Base-by-base conservation (phyloP, 2,797 vertebrate species). In the Cryptoblepharus egeriae region DNA sequence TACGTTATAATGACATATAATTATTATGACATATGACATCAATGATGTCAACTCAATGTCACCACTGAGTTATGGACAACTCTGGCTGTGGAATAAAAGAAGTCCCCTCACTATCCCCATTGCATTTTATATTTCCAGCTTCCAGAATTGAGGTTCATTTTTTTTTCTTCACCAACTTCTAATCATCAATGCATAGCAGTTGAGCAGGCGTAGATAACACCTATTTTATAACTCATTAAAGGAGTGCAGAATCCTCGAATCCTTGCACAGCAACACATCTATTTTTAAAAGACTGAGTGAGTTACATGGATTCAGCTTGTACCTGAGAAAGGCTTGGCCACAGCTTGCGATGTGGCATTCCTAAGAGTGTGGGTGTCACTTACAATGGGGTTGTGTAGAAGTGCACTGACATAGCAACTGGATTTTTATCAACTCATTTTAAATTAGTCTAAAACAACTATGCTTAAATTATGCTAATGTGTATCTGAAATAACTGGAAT, bases 391-490 rank as follows among this genome's bases (percentile, higher is more conserved):
- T 52, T 76, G 52, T 57, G 30, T 13, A 49, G 30, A 82, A 52
- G 39, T 22, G 1, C 1, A 69, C 55, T 76, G 20, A 32, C 55
- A 77, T 63, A 28, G 49, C 49, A 77, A 71, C 57, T 57, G 35
- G 55, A 61, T 82, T 61, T 71, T 68, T 55, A 55, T 70, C 57
- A 70, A 64, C 39, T 63, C 57, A 63, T 63, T 71, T 77, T 63
- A n/a, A 77, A 71, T 67, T 42, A 37, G 55, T 77, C 77, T 83
- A 39, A 77, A 77, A 69, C 77, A 70, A 64, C 3, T 8, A 70
- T 71, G 67, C 42, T 57, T 82, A 57, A 71, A 76, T 77, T 82
- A 77, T 49, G 57, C 57, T 77, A 64, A 77, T 77, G 32, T 63
- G 49, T 63, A 45, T 63, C 32, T 64, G 81, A 83, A 57, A 77